Conservation (phyloP, 1,140 invertebrate genomes). For the Drosophila sulfurigaster region DNA sequence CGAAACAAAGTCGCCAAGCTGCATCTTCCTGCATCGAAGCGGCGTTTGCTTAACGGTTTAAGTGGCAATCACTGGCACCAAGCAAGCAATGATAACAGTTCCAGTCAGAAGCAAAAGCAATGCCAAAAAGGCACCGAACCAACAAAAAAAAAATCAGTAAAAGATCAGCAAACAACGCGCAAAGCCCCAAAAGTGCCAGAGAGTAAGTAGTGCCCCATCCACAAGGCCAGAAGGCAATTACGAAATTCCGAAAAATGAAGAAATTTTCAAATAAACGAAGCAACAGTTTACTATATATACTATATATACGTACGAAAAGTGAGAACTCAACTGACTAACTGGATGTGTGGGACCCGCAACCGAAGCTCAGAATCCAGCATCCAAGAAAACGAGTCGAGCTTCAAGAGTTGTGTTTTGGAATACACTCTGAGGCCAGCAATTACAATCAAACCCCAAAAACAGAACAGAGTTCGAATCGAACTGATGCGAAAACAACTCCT, state of each 20-base stretch:
- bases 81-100: conserved; percentile 73
- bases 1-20: conserved; percentile 48
- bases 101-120: conserved; percentile 50
- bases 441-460: conserved; percentile 68
- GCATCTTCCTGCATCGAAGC: not conserved
- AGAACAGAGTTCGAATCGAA: conserved; percentile 25
- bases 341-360: conserved; percentile 68
- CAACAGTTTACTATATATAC: conserved; percentile 47
- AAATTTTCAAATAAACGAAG: conserved; percentile 83
- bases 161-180: conserved; percentile 73
- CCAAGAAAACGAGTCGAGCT: conserved; percentile 9
- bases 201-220: conserved; percentile 3
- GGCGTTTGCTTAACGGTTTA: conserved; percentile 82
- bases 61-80: conserved; percentile 80
- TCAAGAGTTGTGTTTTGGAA: conserved; percentile 1
- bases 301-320: conserved; percentile 51
- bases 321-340: conserved; percentile 76
- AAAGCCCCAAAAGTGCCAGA: conserved; percentile 20
- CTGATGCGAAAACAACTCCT: not conserved
- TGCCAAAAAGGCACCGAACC: conserved; percentile 49
- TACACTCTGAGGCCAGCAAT: conserved; percentile 58
- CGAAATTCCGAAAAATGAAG: conserved; percentile 82
- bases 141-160: conserved; percentile 61
- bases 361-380: conserved; percentile 31
- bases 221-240: conserved; percentile 70